phyloP scores from a whole-genome alignment of 2,797 vertebrate species.

The Decapterus maruadsi region DNA sequence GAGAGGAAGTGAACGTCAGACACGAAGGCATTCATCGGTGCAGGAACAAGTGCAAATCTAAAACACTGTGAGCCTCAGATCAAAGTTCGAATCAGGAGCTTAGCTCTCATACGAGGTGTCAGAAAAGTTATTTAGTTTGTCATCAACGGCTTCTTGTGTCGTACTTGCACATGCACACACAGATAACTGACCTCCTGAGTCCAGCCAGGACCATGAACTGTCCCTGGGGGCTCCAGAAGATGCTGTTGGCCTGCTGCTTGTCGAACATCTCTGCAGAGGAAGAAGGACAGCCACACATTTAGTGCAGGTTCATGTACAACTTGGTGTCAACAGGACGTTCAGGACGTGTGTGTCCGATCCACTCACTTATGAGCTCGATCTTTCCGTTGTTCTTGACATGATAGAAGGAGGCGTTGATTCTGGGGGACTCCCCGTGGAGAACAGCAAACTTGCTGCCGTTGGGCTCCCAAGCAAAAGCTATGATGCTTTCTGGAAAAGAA shows the following conservation, averaged over 20 bases:
- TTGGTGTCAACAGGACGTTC: neutral
- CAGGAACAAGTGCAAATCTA: neutral
- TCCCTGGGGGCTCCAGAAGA: slow-evolving; percentile 99
- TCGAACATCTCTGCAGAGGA: slow-evolving; percentile 91
- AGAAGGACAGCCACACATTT: slow-evolving; percentile 10
- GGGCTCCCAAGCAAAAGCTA: slow-evolving; percentile 98
- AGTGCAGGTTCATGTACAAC: neutral
- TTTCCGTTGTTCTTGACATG: slow-evolving; percentile 99
- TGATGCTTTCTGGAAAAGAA: slow-evolving; percentile 90
- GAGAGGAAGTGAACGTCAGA: neutral
- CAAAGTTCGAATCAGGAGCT: slow-evolving; percentile 68
- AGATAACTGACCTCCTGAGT: slow-evolving; percentile 91
- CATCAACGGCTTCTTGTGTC: slow-evolving; percentile 50
- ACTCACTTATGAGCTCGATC: slow-evolving; percentile 97
- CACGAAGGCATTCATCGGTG: neutral
- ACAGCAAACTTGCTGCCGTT: slow-evolving; percentile 99
- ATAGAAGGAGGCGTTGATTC: slow-evolving; percentile 96
- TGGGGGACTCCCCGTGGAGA: slow-evolving; percentile 94
- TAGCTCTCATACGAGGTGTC: slow-evolving; percentile 82
- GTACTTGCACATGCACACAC: neutral
- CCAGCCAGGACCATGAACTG: slow-evolving; percentile 97
- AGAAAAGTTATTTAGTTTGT: slow-evolving; percentile 67
- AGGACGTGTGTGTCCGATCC: neutral
- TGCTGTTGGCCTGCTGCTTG: slow-evolving; percentile 99
- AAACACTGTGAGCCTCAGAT: slow-evolving; percentile 56